Evolutionary conservation across 2,797 vertebrate genomes (phyloP), one percentile per base, ranked within the genome.

Genomic region (Emys orbicularis): DNA sequence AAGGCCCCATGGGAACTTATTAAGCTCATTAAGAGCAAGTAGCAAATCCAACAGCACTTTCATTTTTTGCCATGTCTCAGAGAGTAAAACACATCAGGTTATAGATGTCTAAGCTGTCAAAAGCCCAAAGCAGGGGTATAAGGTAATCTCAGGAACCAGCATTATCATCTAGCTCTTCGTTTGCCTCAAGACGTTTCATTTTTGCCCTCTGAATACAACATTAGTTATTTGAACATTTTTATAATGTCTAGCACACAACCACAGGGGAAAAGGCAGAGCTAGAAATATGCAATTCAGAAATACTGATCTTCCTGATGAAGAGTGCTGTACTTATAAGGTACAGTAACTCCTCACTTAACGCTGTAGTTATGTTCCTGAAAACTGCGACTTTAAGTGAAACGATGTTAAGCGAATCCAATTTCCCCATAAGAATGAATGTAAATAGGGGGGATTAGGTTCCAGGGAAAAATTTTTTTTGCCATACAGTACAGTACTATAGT

Each of bases 11-110:
- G 27, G 49, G 44, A 52, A 83, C n/a, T 85, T 80, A 29, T 94
- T 93, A 93, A 95, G 21, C 29, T 90, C 86, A 94, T 89, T 89
- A 92, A 90, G 80, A 31, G 44, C 31, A 37, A 92, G 50, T 3
- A 31, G 76, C 94, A 68, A 97, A 44, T 18, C 56, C 56, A 76
- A 29, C 6, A 47, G 47, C 31, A 81, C n/a, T 91, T 87, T 89
- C 49, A 18, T 84, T 90, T 93, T 92, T 92, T 83, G 59, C 15
- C 9, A 52, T 50, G 2, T 41, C 59, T 86, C n/a, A 8, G 2
- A 59, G 65, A 81, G 21, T 65, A 76, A 82, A 86, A 31, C 16
- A 4, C 0, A 59, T 79, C 84, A 89, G 1, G 4, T 56, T 7
- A 18, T 41, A 44, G 61, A 93, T 9, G n/a, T 21, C 11, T 49